phyloP scores from a whole-genome alignment of 2,888 invertebrate species.

The Athetis lepigone region DNA sequence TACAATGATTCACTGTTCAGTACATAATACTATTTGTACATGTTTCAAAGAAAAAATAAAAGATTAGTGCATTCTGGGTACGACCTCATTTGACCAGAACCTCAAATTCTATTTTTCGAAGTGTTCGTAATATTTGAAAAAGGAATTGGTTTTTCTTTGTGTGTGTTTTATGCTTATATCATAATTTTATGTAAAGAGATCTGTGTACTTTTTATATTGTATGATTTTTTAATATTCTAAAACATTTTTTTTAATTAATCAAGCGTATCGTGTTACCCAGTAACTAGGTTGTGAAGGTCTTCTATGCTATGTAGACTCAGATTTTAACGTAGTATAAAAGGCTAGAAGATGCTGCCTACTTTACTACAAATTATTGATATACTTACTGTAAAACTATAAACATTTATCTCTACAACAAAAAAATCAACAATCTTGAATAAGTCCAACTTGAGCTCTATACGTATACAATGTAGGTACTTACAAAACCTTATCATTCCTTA shows the following conservation, averaged over 20 bases:
- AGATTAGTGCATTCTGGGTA: neutral
- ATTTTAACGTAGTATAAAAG: too few relatives aligned
- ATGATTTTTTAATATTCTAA: too few relatives aligned
- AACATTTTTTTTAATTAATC: too few relatives aligned
- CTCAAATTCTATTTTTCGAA: slow-evolving; percentile 16
- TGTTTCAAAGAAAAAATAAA: slow-evolving; percentile 9
- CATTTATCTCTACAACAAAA: too few relatives aligned
- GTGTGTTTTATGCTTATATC: too few relatives aligned
- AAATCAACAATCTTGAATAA: slow-evolving; percentile 18
- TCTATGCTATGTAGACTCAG: too few relatives aligned
- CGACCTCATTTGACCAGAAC: slow-evolving; percentile 12
- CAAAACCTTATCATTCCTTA: slow-evolving; percentile 51
- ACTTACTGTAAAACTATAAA: too few relatives aligned
- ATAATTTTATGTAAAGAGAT: neutral
- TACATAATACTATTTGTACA: slow-evolving; percentile 33
- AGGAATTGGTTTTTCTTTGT: neutral
- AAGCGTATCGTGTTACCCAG: too few relatives aligned
- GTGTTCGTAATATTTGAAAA: neutral
- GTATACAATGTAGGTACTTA: neutral
- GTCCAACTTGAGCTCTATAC: slow-evolving; percentile 4
- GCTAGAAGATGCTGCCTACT: too few relatives aligned
- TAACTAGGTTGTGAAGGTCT: too few relatives aligned
- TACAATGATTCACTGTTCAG: slow-evolving; percentile 20
- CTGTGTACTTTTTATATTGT: neutral
- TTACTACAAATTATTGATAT: too few relatives aligned